Evolutionary conservation across 2,888 invertebrate genomes (phyloP), one percentile per base, ranked within the genome.

Genomic region (Diadegma fenestrale): DNA sequence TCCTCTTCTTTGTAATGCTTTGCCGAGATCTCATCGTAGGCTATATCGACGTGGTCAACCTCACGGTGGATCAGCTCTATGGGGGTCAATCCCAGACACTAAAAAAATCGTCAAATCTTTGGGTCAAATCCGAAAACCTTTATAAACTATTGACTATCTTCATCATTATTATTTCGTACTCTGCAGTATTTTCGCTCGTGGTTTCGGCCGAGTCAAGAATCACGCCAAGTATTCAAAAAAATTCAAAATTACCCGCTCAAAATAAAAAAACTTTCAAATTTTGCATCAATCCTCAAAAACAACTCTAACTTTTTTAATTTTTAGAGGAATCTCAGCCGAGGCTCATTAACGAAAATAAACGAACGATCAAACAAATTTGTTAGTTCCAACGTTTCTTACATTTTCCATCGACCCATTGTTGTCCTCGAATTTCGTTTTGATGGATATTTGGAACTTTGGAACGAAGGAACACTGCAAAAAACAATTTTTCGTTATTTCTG

Each of bases 1-100:
- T 98, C 98, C 79, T 97, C 96, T 90, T 97, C 97, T 92, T 98
- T 98, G 92, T 98, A 98, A 93, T 98, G 97, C 91, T 97, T 97
- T 0, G 97, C 96, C 87, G 96, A 96, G 61, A 98, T 95, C 90
- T 97, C 97, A 94, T 99, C 98, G 91, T 97, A 97, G 0, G 97
- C 98, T 90, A 99, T 98, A 90, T 98, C 98, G 66, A 98, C 93
- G 90, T 96, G 95, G 89, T 98, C 98, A 5, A 98, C 96, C 85
- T 96, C 95, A 78, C 98, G 95, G 61, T 95, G 95, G 84, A 96
- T 96, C 80, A 98, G 91, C 91, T 98, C 96, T 89, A 98, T 97
- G 37, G 96, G 95, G 0, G 95, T 95, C 80, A 98, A 94, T 76
- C 95, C 95, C 89, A 98, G 94, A 91, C 97, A 97, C 98, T 98